Base-by-base conservation (phyloP, 2,113 vertebrate species). In the Gila orcuttii region DNA sequence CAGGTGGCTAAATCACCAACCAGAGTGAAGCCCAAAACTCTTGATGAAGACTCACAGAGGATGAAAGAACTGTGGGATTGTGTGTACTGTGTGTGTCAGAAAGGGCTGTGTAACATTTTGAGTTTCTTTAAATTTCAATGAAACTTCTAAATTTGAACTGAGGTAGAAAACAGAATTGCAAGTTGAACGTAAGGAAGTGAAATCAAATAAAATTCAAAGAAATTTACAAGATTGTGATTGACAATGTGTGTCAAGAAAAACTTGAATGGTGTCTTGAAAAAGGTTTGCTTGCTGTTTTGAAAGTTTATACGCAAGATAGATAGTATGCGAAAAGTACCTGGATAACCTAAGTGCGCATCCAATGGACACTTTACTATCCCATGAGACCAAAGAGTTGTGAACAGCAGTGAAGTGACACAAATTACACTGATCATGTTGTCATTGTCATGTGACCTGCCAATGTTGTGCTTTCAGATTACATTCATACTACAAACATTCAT, bases 31-130 rank as follows among this genome's bases (percentile, higher is more conserved):
- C 55, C 52, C 4, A 31, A 55, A 33, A 52, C 78, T 60, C 23
- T 39, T 57, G 15, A 55, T 64, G 60, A 78, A 57, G 50, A 78
- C 60, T 85, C 66, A 77, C 47, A 85, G 74, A 80, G 64, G 76
- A 84, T 87, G 39, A 80, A 74, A 23, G 23, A 52, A 57, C 23
- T 57, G 15, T 21, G 25, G 75, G 36, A 57, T 31, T 78, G 71
- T 45, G 69, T 73, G 69, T 73, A 69, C 66, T 21, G 17, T 21
- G 19, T 39, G 10, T 74, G 21, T 74, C 11, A 45, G 71, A n/a
- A 23, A 45, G 11, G 42, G 39, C 13, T 74, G 10, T 45, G 71
- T 25, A 6, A 45, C 23, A 6, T 47, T 74, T 74, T 11, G 4
- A 74, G 47, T 28, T 64, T 64, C 60, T 64, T 25, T 62, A 31